Evolutionary conservation across 1,140 invertebrate genomes (phyloP).

Genomic region (Leptopilina boulardi): DNA sequence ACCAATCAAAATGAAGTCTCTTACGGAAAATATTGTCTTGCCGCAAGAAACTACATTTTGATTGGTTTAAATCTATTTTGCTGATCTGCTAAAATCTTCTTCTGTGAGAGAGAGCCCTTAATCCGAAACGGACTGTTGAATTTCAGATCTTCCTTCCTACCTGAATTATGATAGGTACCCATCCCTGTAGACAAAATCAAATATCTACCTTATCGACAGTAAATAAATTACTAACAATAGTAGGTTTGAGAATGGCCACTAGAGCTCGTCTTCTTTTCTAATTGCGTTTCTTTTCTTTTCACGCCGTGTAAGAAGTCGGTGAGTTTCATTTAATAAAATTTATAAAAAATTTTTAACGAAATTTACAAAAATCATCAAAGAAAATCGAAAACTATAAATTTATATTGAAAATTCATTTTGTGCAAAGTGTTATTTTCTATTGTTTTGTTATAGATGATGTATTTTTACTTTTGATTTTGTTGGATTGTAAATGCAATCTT

Average conservation of each 20-base stretch:
- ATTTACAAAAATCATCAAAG: slow-evolving; percentile 37
- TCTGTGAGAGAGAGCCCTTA: too few relatives aligned
- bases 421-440: not conserved
- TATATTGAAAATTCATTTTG: not conserved
- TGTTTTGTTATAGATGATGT: slow-evolving; percentile 7
- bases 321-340: slow-evolving; percentile 39
- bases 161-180: too few relatives aligned
- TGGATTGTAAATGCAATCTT: slow-evolving; percentile 40
- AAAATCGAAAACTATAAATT: slow-evolving; percentile 46
- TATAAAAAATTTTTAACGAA: slow-evolving; percentile 40
- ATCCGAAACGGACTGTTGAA: too few relatives aligned
- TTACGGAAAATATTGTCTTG: too few relatives aligned
- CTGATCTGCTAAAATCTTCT: too few relatives aligned
- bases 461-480: slow-evolving; percentile 28
- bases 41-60: too few relatives aligned
- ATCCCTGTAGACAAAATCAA: too few relatives aligned
- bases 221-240: too few relatives aligned
- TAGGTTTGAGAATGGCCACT: not conserved
- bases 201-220: too few relatives aligned
- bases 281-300: slow-evolving; percentile 56
- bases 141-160: too few relatives aligned
- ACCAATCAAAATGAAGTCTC: too few relatives aligned
- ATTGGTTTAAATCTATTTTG: too few relatives aligned
- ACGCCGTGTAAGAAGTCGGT: slow-evolving; percentile 56
- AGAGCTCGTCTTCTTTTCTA: not conserved